A percentile compares a stretch with the other conserved stretches of the same genome.
These are phyloP conservation scores for Eciton burchellii DNA, from an alignment of 1,140 invertebrate genomes.

Conservation along the genomic window DNA sequence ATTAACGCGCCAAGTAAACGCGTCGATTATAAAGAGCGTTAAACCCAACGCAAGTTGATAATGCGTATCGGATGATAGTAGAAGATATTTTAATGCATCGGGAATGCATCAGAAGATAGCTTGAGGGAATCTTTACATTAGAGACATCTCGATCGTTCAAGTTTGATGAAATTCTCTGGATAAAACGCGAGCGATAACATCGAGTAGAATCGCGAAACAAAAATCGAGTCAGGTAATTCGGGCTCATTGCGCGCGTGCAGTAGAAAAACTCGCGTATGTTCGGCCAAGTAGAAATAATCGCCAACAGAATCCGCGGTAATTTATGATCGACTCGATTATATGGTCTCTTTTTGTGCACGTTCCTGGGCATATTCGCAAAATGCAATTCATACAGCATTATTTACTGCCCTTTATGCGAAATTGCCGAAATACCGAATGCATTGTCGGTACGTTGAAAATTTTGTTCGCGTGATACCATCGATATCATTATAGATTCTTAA, in stretches of 20 bases:
- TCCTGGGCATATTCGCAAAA: slow-evolving; percentile 49
- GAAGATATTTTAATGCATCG: not conserved
- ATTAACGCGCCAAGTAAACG: not conserved
- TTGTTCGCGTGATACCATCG: not conserved
- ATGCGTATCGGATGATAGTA: not conserved
- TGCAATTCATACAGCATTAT: slow-evolving; percentile 24
- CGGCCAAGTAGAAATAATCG: slow-evolving; percentile 53
- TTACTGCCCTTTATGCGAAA: slow-evolving; percentile 26
- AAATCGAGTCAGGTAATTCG: slow-evolving; percentile 26
- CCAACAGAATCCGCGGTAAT: slow-evolving; percentile 49
- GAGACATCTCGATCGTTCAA: not conserved
- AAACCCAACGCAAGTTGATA: not conserved
- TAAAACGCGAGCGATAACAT: slow-evolving; percentile 12
- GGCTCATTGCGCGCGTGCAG: slow-evolving; percentile 18
- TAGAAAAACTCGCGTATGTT: slow-evolving; percentile 51
- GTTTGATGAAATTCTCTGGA: not conserved
- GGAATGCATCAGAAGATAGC: not conserved
- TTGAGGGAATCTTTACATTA: not conserved
- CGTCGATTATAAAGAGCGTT: not conserved
- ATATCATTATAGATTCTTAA: not conserved
- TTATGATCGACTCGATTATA: slow-evolving; percentile 51
- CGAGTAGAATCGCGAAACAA: slow-evolving; percentile 17
- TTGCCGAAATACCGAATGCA: slow-evolving; percentile 25
- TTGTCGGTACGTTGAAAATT: slow-evolving; percentile 15
- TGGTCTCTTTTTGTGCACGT: slow-evolving; percentile 19